A percentile compares a stretch with the other conserved stretches of the same genome.
These are phyloP conservation scores for Rhabdornis inornatus DNA, from an alignment of 2,113 vertebrate species.

Conservation along the genomic window DNA sequence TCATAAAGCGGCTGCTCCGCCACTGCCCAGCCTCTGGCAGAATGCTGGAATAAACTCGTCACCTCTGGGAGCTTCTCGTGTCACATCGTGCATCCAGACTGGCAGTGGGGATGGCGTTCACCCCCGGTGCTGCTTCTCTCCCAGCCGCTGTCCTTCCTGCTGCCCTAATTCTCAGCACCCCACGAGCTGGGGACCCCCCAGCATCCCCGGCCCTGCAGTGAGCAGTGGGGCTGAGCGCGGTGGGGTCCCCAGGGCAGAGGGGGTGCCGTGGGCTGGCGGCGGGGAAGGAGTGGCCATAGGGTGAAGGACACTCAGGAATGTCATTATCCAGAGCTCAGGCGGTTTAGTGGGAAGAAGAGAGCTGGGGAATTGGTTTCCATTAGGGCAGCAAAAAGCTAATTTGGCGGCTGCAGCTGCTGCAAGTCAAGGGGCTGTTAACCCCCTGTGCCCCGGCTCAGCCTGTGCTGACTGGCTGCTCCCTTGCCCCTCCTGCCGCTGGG, in stretches of 20 bases:
- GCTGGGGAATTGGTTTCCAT: constrained; percentile 54
- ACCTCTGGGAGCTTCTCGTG: not conserved
- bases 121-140: not conserved
- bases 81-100: not conserved
- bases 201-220: not conserved
- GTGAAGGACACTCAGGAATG: not conserved
- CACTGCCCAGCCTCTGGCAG: not conserved
- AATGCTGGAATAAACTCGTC: not conserved
- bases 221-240: not conserved
- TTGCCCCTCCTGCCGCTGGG: fast-evolving
- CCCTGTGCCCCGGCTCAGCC: not conserved
- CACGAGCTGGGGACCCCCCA: not conserved
- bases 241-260: not conserved
- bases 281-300: not conserved
- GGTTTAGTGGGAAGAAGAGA: not conserved
- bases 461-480: not conserved
- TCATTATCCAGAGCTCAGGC: not conserved
- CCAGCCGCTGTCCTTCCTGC: not conserved
- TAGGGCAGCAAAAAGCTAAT: constrained; percentile 50
- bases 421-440: constrained; percentile 22
- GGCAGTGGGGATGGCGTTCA: not conserved
- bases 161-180: not conserved
- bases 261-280: not conserved
- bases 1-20: not conserved
- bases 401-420: not conserved